Percentiles rank a stretch among this genome's conserved stretches.
These are phyloP conservation scores for Halictus ligatus DNA, from an alignment of 2,888 invertebrate genomes.

Conservation along the genomic window DNA sequence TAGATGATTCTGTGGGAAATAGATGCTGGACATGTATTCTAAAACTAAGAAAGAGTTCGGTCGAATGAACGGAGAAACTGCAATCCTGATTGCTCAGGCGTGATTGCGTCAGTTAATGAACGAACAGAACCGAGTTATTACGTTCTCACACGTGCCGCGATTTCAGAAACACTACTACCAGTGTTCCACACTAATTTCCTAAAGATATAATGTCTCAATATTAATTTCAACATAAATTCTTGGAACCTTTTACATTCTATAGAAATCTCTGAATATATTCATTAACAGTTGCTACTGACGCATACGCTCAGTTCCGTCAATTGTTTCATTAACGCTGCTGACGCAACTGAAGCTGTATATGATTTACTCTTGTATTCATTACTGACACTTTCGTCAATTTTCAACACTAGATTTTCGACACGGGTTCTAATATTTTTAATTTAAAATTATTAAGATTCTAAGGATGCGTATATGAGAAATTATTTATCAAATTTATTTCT, in stretches of 20 bases:
- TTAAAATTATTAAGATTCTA: too few species aligned
- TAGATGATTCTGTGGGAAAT: neutral
- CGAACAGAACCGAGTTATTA: constrained; percentile 7
- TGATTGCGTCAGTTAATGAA: constrained; percentile 6
- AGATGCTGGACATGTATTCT: neutral
- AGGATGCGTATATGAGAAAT: too few species aligned
- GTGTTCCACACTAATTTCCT: neutral
- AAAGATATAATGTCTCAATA: neutral
- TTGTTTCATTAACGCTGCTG: neutral
- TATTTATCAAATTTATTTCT: too few species aligned
- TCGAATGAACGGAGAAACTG: neutral
- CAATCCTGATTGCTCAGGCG: neutral
- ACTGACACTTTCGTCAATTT: too few species aligned
- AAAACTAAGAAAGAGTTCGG: neutral
- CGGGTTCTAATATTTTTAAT: too few species aligned
- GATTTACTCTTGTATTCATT: too few species aligned
- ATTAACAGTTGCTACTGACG: neutral
- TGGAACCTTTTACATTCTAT: neutral
- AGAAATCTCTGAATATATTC: neutral
- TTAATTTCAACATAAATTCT: neutral
- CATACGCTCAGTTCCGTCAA: constrained; percentile 3
- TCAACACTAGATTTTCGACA: too few species aligned
- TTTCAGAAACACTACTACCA: neutral
- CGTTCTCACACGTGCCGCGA: neutral
- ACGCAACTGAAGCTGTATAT: neutral